Conservation (phyloP, 2,113 vertebrate species). For the Mus musculus region GRCm39 chr8:102593001-102593500, state of each 20-base stretch:
- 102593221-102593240: neutral
- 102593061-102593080: neutral
- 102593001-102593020: conserved; percentile 20
- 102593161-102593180: neutral
- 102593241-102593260: neutral
- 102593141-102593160: neutral
- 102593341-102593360: neutral
- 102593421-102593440: neutral
- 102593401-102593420: neutral
- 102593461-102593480: neutral
- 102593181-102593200: neutral
- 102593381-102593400: neutral
- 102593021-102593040: neutral
- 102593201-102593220: neutral
- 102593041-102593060: neutral
- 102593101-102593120: neutral
- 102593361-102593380: neutral
- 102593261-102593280: neutral
- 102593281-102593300: neutral
- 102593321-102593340: neutral
- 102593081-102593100: neutral
- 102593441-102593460: neutral
- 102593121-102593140: neutral
- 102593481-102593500: neutral
- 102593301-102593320: neutral